Conservation (phyloP, 2,113 vertebrate genomes). For the Indicator indicator region DNA sequence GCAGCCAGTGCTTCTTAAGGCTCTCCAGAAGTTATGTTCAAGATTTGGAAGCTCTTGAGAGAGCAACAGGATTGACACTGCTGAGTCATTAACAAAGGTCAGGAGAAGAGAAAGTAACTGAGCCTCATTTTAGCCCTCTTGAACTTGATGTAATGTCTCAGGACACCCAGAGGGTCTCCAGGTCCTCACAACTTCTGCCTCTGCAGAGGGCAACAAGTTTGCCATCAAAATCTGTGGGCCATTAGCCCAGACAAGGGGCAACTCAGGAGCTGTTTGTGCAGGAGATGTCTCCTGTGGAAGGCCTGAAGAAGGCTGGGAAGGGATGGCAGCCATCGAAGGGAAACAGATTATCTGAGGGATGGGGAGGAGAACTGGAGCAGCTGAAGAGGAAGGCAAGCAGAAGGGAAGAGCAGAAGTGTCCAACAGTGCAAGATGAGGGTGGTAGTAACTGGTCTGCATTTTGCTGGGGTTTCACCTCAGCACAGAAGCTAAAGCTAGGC, state of each 20-base stretch:
- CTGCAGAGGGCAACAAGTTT: background rate
- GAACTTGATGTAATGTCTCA: background rate
- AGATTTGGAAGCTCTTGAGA: background rate
- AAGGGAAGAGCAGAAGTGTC: background rate
- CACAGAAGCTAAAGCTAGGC: background rate
- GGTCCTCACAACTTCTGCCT: background rate
- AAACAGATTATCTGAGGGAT: background rate
- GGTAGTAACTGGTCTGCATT: background rate
- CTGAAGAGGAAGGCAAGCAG: background rate
- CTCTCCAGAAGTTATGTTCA: background rate
- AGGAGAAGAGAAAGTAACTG: background rate
- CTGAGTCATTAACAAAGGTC: background rate
- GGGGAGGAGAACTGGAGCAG: background rate
- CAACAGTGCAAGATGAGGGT: background rate
- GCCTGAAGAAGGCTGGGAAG: background rate
- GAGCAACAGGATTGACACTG: background rate
- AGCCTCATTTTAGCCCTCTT: background rate
- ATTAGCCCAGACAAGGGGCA: background rate
- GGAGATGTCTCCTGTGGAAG: background rate
- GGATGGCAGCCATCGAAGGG: background rate
- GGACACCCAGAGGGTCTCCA: background rate
- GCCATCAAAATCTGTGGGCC: fast-evolving
- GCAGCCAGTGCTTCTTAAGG: background rate
- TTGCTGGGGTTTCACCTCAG: background rate
- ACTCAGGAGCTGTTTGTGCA: background rate